These are phyloP conservation scores for Oxycera nigricornis DNA, from an alignment of 2,888 invertebrate genomes.

Conservation along the genomic window DNA sequence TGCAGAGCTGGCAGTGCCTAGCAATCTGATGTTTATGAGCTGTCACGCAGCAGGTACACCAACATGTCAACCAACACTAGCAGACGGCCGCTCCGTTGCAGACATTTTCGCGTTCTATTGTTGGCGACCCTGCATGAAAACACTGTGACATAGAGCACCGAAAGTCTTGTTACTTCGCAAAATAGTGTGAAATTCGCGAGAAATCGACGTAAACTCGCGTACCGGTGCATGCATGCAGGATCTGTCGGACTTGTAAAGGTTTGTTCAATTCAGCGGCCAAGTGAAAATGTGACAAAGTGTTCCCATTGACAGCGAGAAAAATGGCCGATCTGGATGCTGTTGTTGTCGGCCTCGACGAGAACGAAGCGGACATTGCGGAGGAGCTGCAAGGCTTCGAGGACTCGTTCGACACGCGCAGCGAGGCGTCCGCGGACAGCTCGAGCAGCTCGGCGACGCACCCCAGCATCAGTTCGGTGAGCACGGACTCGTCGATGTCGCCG, in stretches of 20 bases:
- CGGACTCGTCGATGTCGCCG: constrained; percentile 68
- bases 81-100: no score
- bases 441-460: constrained; percentile 76
- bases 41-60: no score
- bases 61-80: no score
- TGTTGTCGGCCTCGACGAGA: constrained; percentile 71
- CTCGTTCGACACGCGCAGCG: constrained; percentile 82
- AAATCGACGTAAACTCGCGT: constrained; percentile 55
- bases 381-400: constrained; percentile 76
- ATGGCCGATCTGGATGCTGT: constrained; percentile 65
- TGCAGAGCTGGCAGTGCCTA: no score
- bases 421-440: constrained; percentile 80
- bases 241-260: constrained; percentile 47
- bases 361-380: constrained; percentile 78
- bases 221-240: constrained; percentile 59
- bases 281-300: constrained; percentile 28
- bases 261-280: constrained; percentile 7
- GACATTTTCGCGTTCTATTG: constrained; percentile 1
- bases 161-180: constrained; percentile 32
- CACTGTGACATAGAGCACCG: constrained; percentile 46
- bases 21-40: no score
- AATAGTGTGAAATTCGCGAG: constrained; percentile 34
- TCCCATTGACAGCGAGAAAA: constrained; percentile 50
- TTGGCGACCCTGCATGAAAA: constrained; percentile 43
- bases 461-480: constrained; percentile 80